Evolutionary conservation across 1,140 invertebrate species (phyloP).

Genomic region (Camponotus floridanus): DNA sequence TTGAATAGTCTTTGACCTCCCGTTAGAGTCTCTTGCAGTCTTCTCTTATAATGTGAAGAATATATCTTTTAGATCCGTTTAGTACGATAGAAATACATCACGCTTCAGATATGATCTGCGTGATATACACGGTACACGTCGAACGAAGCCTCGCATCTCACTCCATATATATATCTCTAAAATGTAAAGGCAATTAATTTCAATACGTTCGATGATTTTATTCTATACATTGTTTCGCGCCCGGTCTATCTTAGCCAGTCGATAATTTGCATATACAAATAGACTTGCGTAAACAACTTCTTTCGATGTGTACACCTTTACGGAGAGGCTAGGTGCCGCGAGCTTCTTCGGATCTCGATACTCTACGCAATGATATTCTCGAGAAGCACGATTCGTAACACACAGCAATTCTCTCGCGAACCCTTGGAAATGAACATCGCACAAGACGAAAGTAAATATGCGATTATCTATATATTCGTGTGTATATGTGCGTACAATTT

Average conservation of each 20-base stretch:
- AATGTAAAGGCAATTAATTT: slow-evolving; percentile 8
- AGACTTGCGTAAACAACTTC: background rate
- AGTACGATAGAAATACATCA: slow-evolving; percentile 23
- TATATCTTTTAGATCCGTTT: background rate
- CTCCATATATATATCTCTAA: background rate
- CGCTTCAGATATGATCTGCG: background rate
- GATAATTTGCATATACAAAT: background rate
- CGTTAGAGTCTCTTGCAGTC: slow-evolving; percentile 40
- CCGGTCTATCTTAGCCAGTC: background rate
- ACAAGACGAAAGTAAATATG: slow-evolving; percentile 26
- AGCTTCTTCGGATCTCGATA: background rate
- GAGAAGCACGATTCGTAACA: slow-evolving; percentile 19
- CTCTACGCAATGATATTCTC: background rate
- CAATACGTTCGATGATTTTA: slow-evolving; percentile 18
- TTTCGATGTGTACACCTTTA: slow-evolving; percentile 11
- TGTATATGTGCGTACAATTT: slow-evolving; percentile 53
- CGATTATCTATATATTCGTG: slow-evolving; percentile 54
- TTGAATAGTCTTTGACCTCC: slow-evolving; percentile 51
- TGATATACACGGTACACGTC: slow-evolving; percentile 29
- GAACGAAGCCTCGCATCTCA: background rate
- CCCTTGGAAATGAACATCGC: slow-evolving; percentile 25
- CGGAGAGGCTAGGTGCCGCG: background rate
- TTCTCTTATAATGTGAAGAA: slow-evolving; percentile 33
- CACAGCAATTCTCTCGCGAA: slow-evolving; percentile 14
- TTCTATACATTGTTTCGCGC: background rate